Conservation (phyloP, 2,797 vertebrate species). For the Vespertilio murinus region DNA sequence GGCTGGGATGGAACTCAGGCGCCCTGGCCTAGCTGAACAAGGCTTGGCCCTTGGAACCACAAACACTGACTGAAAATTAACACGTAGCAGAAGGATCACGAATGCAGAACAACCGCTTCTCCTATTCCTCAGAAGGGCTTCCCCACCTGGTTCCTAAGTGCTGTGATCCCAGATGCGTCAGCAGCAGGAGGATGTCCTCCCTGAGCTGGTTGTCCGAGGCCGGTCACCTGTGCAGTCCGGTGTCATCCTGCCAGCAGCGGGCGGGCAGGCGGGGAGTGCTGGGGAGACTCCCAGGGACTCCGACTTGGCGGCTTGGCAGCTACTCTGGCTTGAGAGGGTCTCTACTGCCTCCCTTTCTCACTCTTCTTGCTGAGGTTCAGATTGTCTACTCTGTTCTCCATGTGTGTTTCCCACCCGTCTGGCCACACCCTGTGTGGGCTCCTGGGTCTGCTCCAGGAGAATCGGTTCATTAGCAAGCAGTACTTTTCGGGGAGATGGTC, state of each 20-base stretch:
- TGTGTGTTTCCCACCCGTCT: neutral
- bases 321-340: neutral
- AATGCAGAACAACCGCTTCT: neutral
- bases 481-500: neutral
- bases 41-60: neutral
- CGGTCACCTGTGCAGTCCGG: neutral
- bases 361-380: neutral
- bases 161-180: neutral
- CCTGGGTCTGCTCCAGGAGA: neutral
- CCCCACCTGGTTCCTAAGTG: too few species aligned
- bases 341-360: neutral
- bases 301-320: too few species aligned
- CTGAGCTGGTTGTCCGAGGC: accelerated
- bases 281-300: neutral
- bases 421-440: neutral
- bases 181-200: neutral
- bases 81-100: accelerated
- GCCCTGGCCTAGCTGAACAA: neutral
- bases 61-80: neutral
- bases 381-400: accelerated
- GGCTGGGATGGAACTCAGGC: neutral
- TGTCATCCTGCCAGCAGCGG: neutral
- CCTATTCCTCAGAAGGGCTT: too few species aligned
- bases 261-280: accelerated
- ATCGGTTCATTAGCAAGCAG: neutral